phyloP scores from a whole-genome alignment of 2,888 invertebrate genomes.

The Microchrysa polita region DNA sequence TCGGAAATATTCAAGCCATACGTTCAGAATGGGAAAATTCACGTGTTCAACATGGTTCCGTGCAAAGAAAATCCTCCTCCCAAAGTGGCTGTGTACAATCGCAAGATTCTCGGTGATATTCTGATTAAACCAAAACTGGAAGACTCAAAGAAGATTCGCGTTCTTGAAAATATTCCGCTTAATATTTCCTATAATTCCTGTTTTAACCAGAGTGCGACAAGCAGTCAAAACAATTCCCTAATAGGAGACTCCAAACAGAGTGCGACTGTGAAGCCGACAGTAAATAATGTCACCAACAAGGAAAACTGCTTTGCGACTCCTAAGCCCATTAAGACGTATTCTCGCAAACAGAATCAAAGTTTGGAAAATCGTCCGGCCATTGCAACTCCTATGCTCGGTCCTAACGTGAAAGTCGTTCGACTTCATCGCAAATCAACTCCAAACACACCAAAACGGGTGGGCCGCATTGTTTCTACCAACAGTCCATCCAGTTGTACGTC shows the following conservation, averaged over 20 bases:
- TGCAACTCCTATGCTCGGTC: conserved; percentile 4
- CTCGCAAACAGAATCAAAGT: not conserved
- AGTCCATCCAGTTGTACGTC: not conserved
- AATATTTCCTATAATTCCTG: not conserved
- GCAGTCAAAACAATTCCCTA: too few species aligned
- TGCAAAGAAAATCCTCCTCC: not conserved
- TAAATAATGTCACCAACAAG: not conserved
- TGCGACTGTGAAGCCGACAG: too few species aligned
- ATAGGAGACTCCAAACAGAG: too few species aligned
- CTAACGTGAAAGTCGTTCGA: conserved; percentile 32
- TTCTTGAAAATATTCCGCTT: not conserved
- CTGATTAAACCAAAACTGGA: not conserved
- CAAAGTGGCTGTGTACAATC: not conserved
- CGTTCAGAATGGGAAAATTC: conserved; percentile 34
- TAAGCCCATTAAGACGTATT: not conserved
- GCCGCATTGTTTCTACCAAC: not conserved
- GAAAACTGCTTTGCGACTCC: not conserved
- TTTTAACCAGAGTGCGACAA: not conserved
- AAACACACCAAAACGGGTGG: not conserved
- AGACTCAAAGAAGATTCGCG: not conserved
- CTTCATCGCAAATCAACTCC: conserved; percentile 30
- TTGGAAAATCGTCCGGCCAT: not conserved
- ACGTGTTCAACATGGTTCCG: conserved; percentile 20
- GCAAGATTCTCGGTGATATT: not conserved
- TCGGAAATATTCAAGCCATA: conserved; percentile 38